phyloP scores from a whole-genome alignment of 2,797 vertebrate genomes.

The Luscinia megarhynchos region DNA sequence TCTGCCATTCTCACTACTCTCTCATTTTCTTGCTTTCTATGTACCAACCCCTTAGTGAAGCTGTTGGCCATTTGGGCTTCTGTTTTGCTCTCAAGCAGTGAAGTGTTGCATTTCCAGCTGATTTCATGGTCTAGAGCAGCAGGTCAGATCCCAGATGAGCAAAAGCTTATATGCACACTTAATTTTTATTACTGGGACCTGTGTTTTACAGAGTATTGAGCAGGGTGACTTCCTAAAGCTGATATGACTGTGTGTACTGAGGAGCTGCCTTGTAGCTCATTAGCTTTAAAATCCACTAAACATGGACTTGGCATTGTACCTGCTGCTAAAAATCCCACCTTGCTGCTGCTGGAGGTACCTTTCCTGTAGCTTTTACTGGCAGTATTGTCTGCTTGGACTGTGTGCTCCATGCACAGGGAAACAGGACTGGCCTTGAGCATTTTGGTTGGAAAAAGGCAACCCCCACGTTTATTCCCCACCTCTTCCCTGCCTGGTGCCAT shows the following conservation, averaged over 20 bases:
- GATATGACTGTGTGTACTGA: not conserved
- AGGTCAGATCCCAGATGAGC: not conserved
- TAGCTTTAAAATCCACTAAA: not conserved
- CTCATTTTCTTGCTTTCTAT: not conserved
- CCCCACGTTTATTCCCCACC: not conserved
- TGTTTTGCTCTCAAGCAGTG: not conserved
- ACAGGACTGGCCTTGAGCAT: not conserved
- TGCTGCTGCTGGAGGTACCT: not conserved
- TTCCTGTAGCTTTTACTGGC: not conserved
- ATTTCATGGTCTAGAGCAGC: not conserved
- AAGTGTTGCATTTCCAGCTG: not conserved
- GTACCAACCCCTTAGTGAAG: not conserved
- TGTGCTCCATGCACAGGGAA: not conserved
- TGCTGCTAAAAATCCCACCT: not conserved
- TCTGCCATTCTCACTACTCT: not conserved
- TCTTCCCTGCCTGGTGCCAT: not conserved
- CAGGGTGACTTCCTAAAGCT: not conserved
- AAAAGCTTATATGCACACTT: not conserved
- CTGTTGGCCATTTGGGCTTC: not conserved
- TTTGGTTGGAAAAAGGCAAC: not conserved
- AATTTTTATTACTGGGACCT: not conserved
- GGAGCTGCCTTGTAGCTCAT: not conserved
- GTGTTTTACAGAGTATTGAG: not conserved
- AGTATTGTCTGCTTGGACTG: not conserved
- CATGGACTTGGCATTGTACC: accelerated